Conservation (phyloP, 2,113 vertebrate genomes). For the Ictalurus furcatus region DNA sequence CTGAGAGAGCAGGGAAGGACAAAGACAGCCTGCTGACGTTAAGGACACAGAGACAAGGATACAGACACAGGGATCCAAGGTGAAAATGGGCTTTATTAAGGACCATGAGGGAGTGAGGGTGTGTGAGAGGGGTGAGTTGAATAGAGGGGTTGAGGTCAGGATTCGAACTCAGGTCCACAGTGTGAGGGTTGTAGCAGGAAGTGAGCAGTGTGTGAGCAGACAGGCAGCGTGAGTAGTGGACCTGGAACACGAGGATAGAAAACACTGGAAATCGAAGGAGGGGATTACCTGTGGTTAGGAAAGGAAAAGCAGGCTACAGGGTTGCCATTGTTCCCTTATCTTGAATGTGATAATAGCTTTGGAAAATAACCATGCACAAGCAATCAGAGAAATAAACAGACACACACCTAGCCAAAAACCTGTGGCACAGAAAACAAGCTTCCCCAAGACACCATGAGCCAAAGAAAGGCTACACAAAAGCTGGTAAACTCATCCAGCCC, state of each 20-base stretch:
- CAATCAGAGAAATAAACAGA: slow-evolving; percentile 2
- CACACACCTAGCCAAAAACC: background rate
- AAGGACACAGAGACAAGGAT: too few species aligned
- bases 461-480: background rate
- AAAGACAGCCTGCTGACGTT: slow-evolving; percentile 20
- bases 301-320: slow-evolving; percentile 34
- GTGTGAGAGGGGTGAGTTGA: too few species aligned
- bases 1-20: slow-evolving; percentile 33
- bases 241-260: too few species aligned
- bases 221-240: too few species aligned
- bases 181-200: too few species aligned
- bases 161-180: too few species aligned
- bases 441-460: slow-evolving; percentile 1
- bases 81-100: too few species aligned
- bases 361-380: slow-evolving; percentile 32
- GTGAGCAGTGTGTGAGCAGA: too few species aligned
- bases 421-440: background rate
- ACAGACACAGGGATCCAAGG: too few species aligned
- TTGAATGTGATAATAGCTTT: slow-evolving; percentile 21
- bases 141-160: too few species aligned
- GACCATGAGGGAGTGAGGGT: too few species aligned
- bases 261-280: background rate
- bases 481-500: background rate
- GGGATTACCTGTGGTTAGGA: slow-evolving; percentile 34
- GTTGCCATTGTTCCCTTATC: slow-evolving; percentile 39